Percentiles rank a stretch among this genome's conserved stretches.
Conservation (phyloP, 2,888 invertebrate genomes). For the Tetrapedia diversipes region DNA sequence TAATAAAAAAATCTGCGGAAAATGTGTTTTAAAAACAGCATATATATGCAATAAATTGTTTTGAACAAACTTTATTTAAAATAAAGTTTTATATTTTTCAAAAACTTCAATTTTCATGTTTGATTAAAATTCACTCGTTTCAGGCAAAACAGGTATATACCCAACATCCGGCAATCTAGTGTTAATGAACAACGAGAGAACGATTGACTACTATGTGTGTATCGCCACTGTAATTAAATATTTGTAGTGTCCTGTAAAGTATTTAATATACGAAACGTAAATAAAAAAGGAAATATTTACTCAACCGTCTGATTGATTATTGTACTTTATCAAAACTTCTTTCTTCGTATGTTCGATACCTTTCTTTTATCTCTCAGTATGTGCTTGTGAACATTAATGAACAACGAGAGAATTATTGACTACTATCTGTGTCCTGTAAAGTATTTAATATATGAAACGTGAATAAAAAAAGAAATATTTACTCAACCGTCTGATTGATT, state of each 20-base stretch:
- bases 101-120: no score
- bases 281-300: constrained; percentile 9
- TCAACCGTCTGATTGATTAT: background rate
- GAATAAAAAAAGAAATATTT: constrained; percentile 16
- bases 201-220: background rate
- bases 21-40: no score
- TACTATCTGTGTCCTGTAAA: background rate
- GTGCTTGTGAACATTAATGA: constrained; percentile 42
- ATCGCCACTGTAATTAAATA: background rate
- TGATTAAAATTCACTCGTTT: no score
- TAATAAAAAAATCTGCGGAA: no score
- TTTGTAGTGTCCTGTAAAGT: background rate
- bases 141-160: no score
- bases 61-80: no score
- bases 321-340: background rate
- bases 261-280: background rate
- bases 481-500: background rate
- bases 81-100: no score
- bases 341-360: rapidly evolving
- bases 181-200: constrained; percentile 44
- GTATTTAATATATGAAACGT: background rate
- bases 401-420: constrained; percentile 26
- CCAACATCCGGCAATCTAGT: no score
- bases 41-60: no score
- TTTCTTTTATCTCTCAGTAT: background rate